These are phyloP conservation scores for Plodia interpunctella DNA, from an alignment of 1,140 invertebrate genomes.

Conservation along the genomic window DNA sequence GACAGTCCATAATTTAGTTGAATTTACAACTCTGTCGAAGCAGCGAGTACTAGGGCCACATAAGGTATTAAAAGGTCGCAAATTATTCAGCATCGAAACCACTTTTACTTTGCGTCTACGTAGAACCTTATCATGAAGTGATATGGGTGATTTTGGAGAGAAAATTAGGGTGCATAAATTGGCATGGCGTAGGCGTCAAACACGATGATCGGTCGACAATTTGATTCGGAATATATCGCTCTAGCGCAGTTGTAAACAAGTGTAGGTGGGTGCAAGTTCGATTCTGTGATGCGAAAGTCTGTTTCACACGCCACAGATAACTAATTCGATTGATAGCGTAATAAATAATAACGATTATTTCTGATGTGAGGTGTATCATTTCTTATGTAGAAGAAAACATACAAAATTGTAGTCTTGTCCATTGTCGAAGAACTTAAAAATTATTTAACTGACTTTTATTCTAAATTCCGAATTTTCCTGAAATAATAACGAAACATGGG, in stretches of 20 bases:
- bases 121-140: constrained; percentile 11
- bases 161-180: constrained; percentile 9
- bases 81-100: constrained; percentile 41
- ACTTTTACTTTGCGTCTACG: constrained; percentile 1
- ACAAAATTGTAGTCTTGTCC: no score
- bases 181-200: constrained; percentile 51
- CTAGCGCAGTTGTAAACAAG: constrained; percentile 59
- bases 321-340: not conserved
- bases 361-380: no score
- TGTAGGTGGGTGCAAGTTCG: constrained; percentile 56
- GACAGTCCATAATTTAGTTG: constrained; percentile 13
- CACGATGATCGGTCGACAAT: constrained; percentile 65
- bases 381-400: no score
- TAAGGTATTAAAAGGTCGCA: constrained; percentile 53
- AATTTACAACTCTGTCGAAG: constrained; percentile 31
- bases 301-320: constrained; percentile 2
- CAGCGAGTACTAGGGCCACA: constrained; percentile 45
- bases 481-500: no score
- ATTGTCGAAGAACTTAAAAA: no score
- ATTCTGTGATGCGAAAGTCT: constrained; percentile 24
- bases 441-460: no score
- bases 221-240: constrained; percentile 64
- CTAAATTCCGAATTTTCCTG: no score
- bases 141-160: constrained; percentile 33
- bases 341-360: no score